Conservation (phyloP, 2,888 invertebrate species). For the Colostygia pectinataria region DNA sequence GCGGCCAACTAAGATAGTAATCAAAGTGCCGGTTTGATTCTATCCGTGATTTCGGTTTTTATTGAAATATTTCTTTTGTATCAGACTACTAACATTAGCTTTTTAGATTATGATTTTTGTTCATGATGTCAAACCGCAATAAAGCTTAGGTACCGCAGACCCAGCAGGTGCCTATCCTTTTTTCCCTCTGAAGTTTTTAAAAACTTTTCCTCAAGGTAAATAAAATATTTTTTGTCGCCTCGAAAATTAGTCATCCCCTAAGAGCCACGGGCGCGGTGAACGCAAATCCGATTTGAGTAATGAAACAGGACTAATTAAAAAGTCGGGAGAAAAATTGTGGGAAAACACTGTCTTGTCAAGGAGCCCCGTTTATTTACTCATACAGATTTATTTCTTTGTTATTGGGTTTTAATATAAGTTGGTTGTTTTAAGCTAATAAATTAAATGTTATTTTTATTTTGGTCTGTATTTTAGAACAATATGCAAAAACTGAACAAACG, state of each 20-base stretch:
- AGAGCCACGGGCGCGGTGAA: slow-evolving; percentile 57
- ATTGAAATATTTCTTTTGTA: no score
- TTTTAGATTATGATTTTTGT: not conserved
- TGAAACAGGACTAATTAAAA: slow-evolving; percentile 73
- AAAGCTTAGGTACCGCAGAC: slow-evolving; percentile 7
- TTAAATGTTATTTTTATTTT: slow-evolving; percentile 6
- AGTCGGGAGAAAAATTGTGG: slow-evolving; percentile 59
- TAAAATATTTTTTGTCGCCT: slow-evolving; percentile 40
- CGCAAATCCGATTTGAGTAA: slow-evolving; percentile 74
- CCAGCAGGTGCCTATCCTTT: not conserved
- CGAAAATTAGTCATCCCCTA: slow-evolving; percentile 62
- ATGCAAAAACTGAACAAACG: no score
- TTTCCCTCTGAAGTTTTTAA: slow-evolving; percentile 4
- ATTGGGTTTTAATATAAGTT: slow-evolving; percentile 11
- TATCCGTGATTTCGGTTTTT: no score
- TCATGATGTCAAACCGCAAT: slow-evolving; percentile 7
- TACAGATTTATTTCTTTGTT: slow-evolving; percentile 23
- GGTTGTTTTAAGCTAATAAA: slow-evolving; percentile 12
- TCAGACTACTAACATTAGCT: no score
- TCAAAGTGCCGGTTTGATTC: no score
- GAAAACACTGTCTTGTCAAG: slow-evolving; percentile 53
- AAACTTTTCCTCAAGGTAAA: slow-evolving; percentile 17
- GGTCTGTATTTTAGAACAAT: no score
- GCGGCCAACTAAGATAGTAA: no score
- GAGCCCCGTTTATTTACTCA: slow-evolving; percentile 48